Conservation (phyloP, 2,888 invertebrate species). For the Xylota sylvarum region DNA sequence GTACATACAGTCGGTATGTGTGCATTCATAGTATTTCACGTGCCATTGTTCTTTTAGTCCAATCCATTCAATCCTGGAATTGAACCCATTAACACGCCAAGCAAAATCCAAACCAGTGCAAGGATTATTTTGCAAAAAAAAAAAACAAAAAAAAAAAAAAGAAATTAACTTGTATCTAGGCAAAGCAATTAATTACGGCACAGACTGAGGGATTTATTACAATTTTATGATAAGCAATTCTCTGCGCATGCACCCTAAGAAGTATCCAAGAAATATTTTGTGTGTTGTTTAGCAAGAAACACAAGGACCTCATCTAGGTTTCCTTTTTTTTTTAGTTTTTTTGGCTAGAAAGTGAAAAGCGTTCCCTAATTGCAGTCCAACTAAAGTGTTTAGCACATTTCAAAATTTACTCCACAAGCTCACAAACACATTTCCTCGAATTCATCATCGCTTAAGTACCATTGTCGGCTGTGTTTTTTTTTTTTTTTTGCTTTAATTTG, state of each 20-base stretch:
- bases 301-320: conserved; percentile 5
- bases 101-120: conserved; percentile 50
- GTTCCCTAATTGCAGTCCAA: conserved; percentile 69
- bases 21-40: conserved; percentile 44
- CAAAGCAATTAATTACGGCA: conserved; percentile 68
- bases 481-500: conserved; percentile 47
- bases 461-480: conserved; percentile 38
- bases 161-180: conserved; percentile 75
- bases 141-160: conserved; percentile 4
- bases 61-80: conserved; percentile 51
- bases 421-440: conserved; percentile 73
- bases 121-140: conserved; percentile 37
- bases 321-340: too few species aligned
- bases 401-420: conserved; percentile 65
- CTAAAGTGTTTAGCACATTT: conserved; percentile 76
- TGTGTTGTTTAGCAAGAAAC: background rate
- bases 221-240: conserved; percentile 46
- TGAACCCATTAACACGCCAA: conserved; percentile 76
- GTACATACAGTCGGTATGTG: too few species aligned
- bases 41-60: conserved; percentile 12
- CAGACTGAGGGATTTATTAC: conserved; percentile 65
- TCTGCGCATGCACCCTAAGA: conserved; percentile 3
- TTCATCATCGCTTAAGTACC: conserved; percentile 75
- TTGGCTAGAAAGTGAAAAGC: conserved; percentile 23
- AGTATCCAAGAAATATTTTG: conserved; percentile 2